Evolutionary conservation across 2,113 vertebrate species (phyloP), one percentile per base, ranked within the genome.

Genomic region (Motacilla alba): DNA sequence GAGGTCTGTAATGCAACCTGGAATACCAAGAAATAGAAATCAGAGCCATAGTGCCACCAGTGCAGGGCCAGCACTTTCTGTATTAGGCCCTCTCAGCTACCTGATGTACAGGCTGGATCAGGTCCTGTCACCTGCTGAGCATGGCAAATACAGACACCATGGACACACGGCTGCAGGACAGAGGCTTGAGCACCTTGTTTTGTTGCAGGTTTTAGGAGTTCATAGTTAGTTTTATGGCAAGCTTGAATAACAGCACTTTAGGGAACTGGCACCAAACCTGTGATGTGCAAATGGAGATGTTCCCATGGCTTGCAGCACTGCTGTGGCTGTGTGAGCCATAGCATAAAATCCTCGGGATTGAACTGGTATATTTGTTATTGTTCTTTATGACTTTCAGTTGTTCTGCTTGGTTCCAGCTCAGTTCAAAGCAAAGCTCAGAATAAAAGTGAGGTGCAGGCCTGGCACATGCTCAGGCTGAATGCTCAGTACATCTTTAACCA

Each of bases 131-230:
- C 33, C 50, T n/a, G 35, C 73, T 64, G 56, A 46, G 18, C 4
- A 0, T 16, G 23, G 18, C 17, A 80, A 16, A 73, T 21, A 37
- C 43, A 24, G 35, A 39, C 17, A 7, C 39, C 87, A 60, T 2
- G 24, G 39, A 47, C 53, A 60, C 39, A 41, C 0, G 0, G 44
- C 64, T 70, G 47, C 60, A 69, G 70, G 69, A 62, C 2, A 2
- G 35, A 16, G 23, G 24, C 60, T 28, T 8, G 39, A 33, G 31
- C 24, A 31, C 70, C 79, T 63, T 13, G 2, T 16, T 58, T 47
- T n/a, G 47, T 8, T 49, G 60, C 26, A 49, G 62, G 24, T 58
- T 82, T 73, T 39, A 37, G 46, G 26, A 50, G 11, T 31, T 19
- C 9, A 44, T 1, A 52, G n/a, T 33, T 22, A 21, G 26, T 68